Conservation (phyloP, 2,113 vertebrate genomes). For the Platysternon megacephalum region DNA sequence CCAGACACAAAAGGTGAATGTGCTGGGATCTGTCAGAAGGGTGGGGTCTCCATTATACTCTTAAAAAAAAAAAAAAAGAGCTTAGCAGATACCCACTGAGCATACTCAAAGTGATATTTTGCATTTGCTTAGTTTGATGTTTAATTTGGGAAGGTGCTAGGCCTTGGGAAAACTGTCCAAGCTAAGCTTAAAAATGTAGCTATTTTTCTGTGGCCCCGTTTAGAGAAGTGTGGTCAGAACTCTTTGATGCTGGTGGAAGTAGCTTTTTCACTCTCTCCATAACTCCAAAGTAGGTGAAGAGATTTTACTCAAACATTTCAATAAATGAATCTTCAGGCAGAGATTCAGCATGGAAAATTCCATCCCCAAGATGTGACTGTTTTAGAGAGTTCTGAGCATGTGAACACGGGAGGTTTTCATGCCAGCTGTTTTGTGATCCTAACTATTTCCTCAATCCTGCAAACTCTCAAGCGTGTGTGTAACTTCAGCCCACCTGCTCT, state of each 20-base stretch:
- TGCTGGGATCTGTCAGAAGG: not conserved
- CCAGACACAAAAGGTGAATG: not conserved
- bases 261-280: not conserved
- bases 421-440: fast-evolving
- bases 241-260: not conserved
- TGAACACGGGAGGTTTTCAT: fast-evolving
- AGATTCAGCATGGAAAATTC: not conserved
- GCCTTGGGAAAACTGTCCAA: not conserved
- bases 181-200: not conserved
- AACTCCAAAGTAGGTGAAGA: not conserved
- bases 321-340: not conserved
- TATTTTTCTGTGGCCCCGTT: not conserved
- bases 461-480: fast-evolving
- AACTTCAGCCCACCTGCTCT: not conserved
- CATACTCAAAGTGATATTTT: not conserved
- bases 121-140: not conserved
- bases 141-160: not conserved
- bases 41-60: not conserved
- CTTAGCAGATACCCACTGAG: too few species aligned
- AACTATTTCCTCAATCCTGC: not conserved
- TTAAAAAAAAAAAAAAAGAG: fast-evolving
- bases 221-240: not conserved
- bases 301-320: not conserved
- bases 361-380: not conserved
- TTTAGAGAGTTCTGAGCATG: not conserved